A percentile compares a stretch with the other conserved stretches of the same genome.
phyloP scores from a whole-genome alignment of 2,797 vertebrate species.

The Orientallactaga sibirica region DNA sequence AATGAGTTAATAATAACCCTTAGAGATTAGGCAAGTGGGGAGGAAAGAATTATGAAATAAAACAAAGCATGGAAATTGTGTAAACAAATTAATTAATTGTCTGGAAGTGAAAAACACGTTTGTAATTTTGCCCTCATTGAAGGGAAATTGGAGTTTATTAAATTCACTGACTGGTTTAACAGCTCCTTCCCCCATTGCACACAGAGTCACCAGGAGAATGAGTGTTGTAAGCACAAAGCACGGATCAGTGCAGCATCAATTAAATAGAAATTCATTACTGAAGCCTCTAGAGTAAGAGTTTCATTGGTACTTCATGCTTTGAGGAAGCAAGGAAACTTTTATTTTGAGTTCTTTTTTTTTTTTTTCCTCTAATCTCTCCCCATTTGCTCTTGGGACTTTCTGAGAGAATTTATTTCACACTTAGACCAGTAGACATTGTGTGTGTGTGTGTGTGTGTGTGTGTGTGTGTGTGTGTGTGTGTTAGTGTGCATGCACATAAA shows the following conservation, averaged over 20 bases:
- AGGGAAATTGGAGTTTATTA: conserved; percentile 89
- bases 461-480: too few relatives aligned
- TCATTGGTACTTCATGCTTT: conserved; percentile 70
- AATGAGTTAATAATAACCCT: conserved; percentile 79
- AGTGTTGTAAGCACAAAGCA: conserved; percentile 66
- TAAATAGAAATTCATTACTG: conserved; percentile 88
- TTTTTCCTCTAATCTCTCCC: background rate
- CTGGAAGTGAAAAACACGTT: conserved; percentile 87
- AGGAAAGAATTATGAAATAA: conserved; percentile 83
- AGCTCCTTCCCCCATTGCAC: conserved; percentile 80
- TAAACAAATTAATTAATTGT: conserved; percentile 92
- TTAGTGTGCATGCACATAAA: too few relatives aligned
- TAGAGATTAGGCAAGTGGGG: conserved; percentile 80
- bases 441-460: too few relatives aligned
- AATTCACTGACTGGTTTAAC: conserved; percentile 86
- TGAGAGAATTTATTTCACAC: background rate
- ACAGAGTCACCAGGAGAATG: conserved; percentile 74
- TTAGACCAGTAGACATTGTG: background rate
- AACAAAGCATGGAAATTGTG: conserved; percentile 86
- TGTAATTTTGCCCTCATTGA: conserved; percentile 88
- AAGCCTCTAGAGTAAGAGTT: conserved; percentile 84
- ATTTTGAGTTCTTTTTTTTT: conserved; percentile 3
- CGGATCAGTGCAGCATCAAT: conserved; percentile 82
- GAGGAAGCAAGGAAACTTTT: conserved; percentile 34
- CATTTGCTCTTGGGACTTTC: background rate